phyloP scores from a whole-genome alignment of 2,888 invertebrate genomes.

The Dendrolimus houi region DNA sequence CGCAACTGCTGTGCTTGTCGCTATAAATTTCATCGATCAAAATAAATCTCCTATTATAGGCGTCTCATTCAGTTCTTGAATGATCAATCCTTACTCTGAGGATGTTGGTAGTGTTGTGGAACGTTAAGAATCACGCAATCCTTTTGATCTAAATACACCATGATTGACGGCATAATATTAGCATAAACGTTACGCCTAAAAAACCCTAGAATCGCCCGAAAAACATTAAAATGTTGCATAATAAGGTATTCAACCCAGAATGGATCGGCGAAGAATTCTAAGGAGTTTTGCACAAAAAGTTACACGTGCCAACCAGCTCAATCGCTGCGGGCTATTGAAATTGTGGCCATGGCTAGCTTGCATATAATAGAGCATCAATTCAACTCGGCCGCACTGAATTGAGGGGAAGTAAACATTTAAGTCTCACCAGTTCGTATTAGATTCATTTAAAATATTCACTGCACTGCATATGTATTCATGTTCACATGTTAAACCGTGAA shows the following conservation, averaged over 20 bases:
- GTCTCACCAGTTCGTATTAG: slow-evolving; percentile 14
- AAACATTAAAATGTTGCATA: slow-evolving; percentile 59
- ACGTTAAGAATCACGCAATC: not conserved
- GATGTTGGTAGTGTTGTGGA: not conserved
- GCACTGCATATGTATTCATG: slow-evolving; percentile 11
- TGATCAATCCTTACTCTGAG: slow-evolving; percentile 5
- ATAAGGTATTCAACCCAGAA: slow-evolving; percentile 61
- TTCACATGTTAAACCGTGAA: slow-evolving; percentile 34
- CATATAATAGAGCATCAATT: slow-evolving; percentile 64
- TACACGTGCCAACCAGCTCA: slow-evolving; percentile 65
- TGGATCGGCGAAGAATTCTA: slow-evolving; percentile 57
- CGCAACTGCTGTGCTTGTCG: slow-evolving; percentile 32
- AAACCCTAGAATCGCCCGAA: slow-evolving; percentile 28
- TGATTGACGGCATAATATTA: slow-evolving; percentile 25
- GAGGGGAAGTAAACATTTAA: slow-evolving; percentile 26
- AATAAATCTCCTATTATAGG: slow-evolving; percentile 12
- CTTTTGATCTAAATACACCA: slow-evolving; percentile 18
- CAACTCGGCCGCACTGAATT: slow-evolving; percentile 37
- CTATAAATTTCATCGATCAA: slow-evolving; percentile 18
- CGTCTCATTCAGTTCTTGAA: slow-evolving; percentile 12
- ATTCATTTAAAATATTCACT: slow-evolving; percentile 10
- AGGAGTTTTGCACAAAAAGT: slow-evolving; percentile 69
- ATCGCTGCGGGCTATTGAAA: slow-evolving; percentile 69
- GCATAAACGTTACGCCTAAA: slow-evolving; percentile 26
- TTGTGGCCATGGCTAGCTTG: slow-evolving; percentile 59